phyloP scores from a whole-genome alignment of 53 echinoderm and acorn worm genomes.

The Henricia sp. region DNA sequence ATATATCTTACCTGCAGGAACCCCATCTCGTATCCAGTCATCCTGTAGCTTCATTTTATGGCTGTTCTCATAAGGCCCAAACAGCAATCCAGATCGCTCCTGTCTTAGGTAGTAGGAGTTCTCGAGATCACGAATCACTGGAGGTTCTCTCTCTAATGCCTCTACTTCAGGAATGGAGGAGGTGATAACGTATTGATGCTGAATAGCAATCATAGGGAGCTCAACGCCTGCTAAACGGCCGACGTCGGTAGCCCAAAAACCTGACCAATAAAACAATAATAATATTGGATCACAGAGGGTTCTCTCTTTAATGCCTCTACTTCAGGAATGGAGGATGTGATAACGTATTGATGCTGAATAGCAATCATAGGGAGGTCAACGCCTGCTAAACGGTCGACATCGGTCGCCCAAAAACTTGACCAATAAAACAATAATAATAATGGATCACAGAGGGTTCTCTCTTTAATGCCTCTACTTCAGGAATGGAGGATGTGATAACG shows the following conservation, averaged over 20 bases:
- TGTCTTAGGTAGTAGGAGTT: slow-evolving; percentile 93
- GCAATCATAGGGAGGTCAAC: slow-evolving; percentile 84
- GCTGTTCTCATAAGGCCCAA: slow-evolving; percentile 91
- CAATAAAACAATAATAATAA: background rate
- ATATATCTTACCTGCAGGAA: slow-evolving; percentile 79
- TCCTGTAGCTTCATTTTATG: slow-evolving; percentile 92
- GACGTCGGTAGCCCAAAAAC: slow-evolving; percentile 97
- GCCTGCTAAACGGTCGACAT: slow-evolving; percentile 79
- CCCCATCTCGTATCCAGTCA: slow-evolving; percentile 87
- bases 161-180: slow-evolving; percentile 95
- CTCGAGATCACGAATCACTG: slow-evolving; percentile 93
- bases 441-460: slow-evolving; percentile 84
- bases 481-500: slow-evolving; percentile 91
- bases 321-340: slow-evolving; percentile 95
- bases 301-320: slow-evolving; percentile 83
- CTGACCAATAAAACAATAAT: slow-evolving; percentile 49
- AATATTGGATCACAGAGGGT: slow-evolving; percentile 75
- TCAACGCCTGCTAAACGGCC: slow-evolving; percentile 79
- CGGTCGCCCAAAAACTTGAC: slow-evolving; percentile 97
- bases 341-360: slow-evolving; percentile 94
- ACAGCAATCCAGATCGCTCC: slow-evolving; percentile 88
- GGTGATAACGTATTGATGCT: slow-evolving; percentile 96
- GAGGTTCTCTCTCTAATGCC: slow-evolving; percentile 79
- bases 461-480: slow-evolving; percentile 88
- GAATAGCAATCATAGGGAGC: slow-evolving; percentile 84